phyloP scores from a whole-genome alignment of 2,888 invertebrate species.

The Geophilus truncorum region DNA sequence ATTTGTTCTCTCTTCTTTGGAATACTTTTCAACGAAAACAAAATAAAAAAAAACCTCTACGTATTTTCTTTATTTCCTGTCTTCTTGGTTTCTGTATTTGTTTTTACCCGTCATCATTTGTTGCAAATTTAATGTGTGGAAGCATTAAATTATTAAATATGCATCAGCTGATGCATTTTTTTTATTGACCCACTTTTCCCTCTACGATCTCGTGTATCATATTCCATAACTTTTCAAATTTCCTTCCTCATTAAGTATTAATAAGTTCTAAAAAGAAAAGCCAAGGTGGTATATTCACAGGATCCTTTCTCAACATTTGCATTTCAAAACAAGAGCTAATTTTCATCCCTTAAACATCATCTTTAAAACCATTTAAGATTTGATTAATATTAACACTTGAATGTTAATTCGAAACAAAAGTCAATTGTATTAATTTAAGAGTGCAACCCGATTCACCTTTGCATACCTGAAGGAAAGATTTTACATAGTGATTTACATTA shows the following conservation, averaged over 20 bases:
- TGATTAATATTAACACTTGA: background rate
- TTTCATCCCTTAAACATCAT: background rate
- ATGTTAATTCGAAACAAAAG: background rate
- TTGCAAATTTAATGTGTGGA: background rate
- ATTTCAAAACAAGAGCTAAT: background rate
- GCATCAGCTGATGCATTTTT: background rate
- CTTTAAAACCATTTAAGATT: background rate
- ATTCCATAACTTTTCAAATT: slow-evolving; percentile 11
- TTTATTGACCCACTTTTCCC: slow-evolving; percentile 4
- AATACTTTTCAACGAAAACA: background rate
- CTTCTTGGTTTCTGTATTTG: background rate
- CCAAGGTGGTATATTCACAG: background rate
- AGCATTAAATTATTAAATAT: background rate
- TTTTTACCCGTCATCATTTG: background rate
- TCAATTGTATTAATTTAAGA: background rate
- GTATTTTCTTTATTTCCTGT: background rate
- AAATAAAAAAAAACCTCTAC: background rate
- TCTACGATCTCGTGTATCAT: background rate
- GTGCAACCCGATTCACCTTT: background rate
- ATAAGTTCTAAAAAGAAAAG: background rate
- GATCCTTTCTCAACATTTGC: background rate
- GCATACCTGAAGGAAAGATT: background rate
- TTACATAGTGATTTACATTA: slow-evolving; percentile 7
- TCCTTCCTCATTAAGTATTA: background rate
- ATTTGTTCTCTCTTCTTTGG: background rate